Base-by-base conservation (phyloP, 1,140 invertebrate species). In the Asobara japonica region DNA sequence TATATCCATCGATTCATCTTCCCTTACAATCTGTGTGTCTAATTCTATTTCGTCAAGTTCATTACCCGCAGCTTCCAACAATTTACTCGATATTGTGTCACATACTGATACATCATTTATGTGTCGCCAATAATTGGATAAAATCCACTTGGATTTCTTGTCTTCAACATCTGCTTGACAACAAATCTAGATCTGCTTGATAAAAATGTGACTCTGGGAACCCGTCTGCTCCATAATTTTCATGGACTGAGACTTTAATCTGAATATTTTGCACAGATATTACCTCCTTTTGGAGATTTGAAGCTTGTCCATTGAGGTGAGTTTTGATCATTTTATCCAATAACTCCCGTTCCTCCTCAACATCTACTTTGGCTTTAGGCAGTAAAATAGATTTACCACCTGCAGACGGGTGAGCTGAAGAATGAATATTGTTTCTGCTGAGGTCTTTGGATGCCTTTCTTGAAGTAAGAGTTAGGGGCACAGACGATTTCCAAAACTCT, bases 51-150 rank as follows among this genome's bases (percentile, higher is more conserved):
- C 22, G 10, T n/a, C 61, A 65, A 64, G 41, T 45, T 71, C 60
- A 65, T 71, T 38, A 71, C 60, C 10, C 66, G 18, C 16, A 36
- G 25, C 25, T 69, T 48, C 7, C 56, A 51, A 13, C 48, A 30
- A 30, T 56, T 41, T 67, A 38, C 51, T 25, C n/a, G 65, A 67
- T 67, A 67, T 67, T 67, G n/a, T 36, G 20, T 67, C 33, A 67
- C 30, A 31, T 8, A 36, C 65, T 36, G 36, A 27, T 25, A 45
- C 36, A 67, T 41, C 20, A 8, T 70, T 51, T 31, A 70, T 16
- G 41, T 62, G 68, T 16, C 68, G n/a, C 36, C 68, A 41, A 62
- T 61, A 70, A 70, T 70, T 61, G 18, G 68, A 70, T 62, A 70
- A 16, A 20, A 70, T 33, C 68, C 68, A 38, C 41, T 60, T 70